These are phyloP conservation scores for Oenanthe oenanthe DNA, from an alignment of 2,113 vertebrate species.

Conservation along the genomic window DNA sequence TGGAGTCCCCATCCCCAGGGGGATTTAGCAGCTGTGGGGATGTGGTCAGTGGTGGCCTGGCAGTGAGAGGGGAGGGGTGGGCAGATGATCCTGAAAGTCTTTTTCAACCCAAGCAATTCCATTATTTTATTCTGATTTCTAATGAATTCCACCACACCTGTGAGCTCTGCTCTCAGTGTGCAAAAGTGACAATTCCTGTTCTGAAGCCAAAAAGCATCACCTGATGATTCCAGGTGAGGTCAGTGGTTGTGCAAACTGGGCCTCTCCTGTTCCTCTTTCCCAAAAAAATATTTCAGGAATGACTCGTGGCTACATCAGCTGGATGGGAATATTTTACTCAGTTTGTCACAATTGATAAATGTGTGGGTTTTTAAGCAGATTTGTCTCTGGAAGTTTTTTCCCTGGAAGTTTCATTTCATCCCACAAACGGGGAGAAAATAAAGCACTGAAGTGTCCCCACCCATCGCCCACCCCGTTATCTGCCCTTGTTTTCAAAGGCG, in stretches of 20 bases:
- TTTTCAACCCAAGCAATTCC: not conserved
- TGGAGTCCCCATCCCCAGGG: not conserved
- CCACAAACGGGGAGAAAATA: not conserved
- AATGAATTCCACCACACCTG: fast-evolving
- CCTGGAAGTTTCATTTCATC: not conserved
- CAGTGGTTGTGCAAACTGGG: not conserved
- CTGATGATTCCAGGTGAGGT: not conserved
- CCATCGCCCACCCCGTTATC: fast-evolving
- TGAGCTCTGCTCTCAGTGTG: not conserved
- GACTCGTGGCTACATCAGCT: not conserved
- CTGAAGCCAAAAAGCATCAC: not conserved
- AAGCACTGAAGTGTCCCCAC: not conserved
- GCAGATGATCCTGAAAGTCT: not conserved
- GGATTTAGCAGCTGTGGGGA: too few species aligned
- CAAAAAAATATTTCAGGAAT: not conserved
- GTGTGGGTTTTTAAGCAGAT: not conserved
- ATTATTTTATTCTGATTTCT: not conserved
- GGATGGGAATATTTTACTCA: not conserved
- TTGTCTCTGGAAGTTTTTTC: not conserved
- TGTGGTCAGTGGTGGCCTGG: not conserved
- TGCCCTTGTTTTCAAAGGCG: not conserved
- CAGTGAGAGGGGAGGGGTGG: not conserved
- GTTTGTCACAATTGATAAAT: not conserved
- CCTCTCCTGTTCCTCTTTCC: not conserved
- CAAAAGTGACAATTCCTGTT: not conserved